Percentiles rank a stretch among this genome's conserved stretches.
Conservation (phyloP, 2,797 vertebrate species). For the Epinephelus awoara region DNA sequence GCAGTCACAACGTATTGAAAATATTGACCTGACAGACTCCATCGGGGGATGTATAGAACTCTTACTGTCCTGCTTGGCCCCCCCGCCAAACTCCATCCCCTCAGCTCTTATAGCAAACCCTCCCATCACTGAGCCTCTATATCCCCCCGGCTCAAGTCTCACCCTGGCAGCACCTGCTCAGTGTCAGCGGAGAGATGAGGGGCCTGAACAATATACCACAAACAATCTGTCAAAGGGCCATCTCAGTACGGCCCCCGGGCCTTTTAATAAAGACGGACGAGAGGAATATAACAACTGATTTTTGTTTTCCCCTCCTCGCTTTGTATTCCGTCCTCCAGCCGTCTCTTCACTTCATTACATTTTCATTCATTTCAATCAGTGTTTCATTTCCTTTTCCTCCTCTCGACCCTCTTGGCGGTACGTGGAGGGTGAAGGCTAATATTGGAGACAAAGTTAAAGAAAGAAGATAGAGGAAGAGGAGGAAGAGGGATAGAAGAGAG, state of each 20-base stretch:
- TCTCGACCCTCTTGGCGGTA: constrained; percentile 56
- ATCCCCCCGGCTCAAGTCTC: constrained; percentile 40
- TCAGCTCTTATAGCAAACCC: constrained; percentile 21
- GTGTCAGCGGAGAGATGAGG: constrained; percentile 59
- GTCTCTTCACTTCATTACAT: constrained; percentile 66
- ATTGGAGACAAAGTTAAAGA: constrained; percentile 45
- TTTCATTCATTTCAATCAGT: constrained; percentile 76
- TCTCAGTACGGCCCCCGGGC: constrained; percentile 52
- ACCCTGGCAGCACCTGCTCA: constrained; percentile 67
- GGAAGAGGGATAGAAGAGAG: constrained; percentile 15
- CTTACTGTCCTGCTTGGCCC: constrained; percentile 16
- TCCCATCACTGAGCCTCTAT: constrained; percentile 32
- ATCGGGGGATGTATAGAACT: constrained; percentile 37
- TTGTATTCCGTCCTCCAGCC: constrained; percentile 21
- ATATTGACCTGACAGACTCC: constrained; percentile 71
- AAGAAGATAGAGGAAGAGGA: constrained; percentile 25
- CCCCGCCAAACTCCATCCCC: constrained; percentile 4
- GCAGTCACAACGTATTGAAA: constrained; percentile 58
- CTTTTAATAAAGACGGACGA: constrained; percentile 72
- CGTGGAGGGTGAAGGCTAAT: constrained; percentile 70
- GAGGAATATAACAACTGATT: constrained; percentile 56
- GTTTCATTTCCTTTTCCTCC: constrained; percentile 77
- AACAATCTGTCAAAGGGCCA: constrained; percentile 64
- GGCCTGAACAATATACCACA: constrained; percentile 55
- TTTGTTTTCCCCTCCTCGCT: constrained; percentile 37